phyloP scores from a whole-genome alignment of 2,113 vertebrate species.

The Odontesthes bonariensis region DNA sequence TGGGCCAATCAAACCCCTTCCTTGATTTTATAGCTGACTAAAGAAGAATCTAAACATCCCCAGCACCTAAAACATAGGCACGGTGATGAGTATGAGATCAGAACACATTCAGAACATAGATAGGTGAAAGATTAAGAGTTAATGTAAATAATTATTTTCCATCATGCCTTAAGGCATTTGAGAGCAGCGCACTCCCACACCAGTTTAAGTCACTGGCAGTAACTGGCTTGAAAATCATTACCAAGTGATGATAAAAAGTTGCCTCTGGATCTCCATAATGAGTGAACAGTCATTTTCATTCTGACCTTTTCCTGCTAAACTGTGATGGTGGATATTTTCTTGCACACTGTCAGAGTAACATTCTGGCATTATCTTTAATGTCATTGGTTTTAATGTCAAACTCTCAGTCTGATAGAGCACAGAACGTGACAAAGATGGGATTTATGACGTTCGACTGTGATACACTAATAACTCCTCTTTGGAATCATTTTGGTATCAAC shows the following conservation, averaged over 20 bases:
- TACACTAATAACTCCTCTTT: constrained; percentile 24
- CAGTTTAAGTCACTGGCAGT: constrained; percentile 47
- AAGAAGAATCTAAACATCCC: not conserved
- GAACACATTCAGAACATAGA: constrained; percentile 10
- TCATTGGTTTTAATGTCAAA: constrained; percentile 69
- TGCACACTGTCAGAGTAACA: constrained; percentile 50
- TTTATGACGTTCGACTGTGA: constrained; percentile 20
- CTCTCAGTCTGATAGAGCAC: constrained; percentile 26
- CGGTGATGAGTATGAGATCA: not conserved
- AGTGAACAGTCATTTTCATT: constrained; percentile 68
- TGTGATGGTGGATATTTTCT: constrained; percentile 64
- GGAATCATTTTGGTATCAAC: constrained; percentile 15
- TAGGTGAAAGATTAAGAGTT: constrained; percentile 1
- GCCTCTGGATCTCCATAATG: constrained; percentile 61
- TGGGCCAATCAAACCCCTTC: not conserved
- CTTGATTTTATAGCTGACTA: not conserved
- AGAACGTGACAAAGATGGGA: constrained; percentile 13
- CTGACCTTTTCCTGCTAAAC: constrained; percentile 71
- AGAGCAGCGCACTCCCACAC: constrained; percentile 29
- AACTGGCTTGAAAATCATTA: constrained; percentile 56
- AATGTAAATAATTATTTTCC: constrained; percentile 19
- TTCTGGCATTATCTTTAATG: constrained; percentile 70
- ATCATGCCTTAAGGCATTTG: constrained; percentile 22
- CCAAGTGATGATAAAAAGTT: constrained; percentile 59
- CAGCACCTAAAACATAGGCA: not conserved